These are phyloP conservation scores for Galbula dea DNA, from an alignment of 2,113 vertebrate genomes.

Conservation along the genomic window DNA sequence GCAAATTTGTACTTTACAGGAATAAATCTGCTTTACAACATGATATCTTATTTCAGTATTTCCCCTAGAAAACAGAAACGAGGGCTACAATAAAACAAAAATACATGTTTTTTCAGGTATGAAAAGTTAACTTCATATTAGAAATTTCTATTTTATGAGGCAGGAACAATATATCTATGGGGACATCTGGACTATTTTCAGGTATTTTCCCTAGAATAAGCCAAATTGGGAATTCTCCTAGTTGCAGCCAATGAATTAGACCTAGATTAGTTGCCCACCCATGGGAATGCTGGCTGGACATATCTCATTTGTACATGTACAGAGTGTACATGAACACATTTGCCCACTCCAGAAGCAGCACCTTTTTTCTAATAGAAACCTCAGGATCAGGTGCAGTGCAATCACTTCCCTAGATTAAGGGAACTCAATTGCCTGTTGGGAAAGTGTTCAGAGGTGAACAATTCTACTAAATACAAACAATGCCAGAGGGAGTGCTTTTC, in stretches of 20 bases:
- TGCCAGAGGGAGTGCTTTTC: background rate
- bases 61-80: background rate
- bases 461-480: background rate
- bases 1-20: background rate
- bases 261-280: background rate
- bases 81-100: background rate
- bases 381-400: background rate
- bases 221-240: background rate
- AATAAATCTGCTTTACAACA: background rate
- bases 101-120: background rate
- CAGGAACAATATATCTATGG: background rate
- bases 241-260: background rate
- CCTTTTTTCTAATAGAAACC: background rate
- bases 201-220: background rate
- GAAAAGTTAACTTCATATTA: background rate
- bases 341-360: background rate
- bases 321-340: background rate
- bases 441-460: background rate
- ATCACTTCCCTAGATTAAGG: background rate
- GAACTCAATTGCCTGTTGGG: background rate
- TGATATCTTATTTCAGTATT: background rate
- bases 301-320: background rate
- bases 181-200: background rate
- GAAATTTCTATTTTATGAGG: background rate
- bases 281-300: background rate